A percentile compares a stretch with the other conserved stretches of the same genome.
phyloP scores from a whole-genome alignment of 1,140 invertebrate species.

The Atta cephalotes region DNA sequence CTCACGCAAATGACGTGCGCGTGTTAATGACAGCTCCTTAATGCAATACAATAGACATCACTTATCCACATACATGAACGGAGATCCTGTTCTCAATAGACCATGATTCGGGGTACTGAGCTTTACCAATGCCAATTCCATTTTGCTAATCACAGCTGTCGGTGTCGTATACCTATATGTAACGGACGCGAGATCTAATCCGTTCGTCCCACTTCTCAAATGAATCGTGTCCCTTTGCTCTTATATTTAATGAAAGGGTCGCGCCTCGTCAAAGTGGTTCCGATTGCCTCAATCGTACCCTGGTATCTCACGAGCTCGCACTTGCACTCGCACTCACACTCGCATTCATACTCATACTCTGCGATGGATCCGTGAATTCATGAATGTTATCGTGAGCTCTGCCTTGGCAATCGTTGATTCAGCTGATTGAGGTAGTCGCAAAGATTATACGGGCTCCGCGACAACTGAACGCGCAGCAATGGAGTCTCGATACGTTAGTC shows the following conservation, averaged over 20 bases:
- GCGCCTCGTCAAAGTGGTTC: constrained; percentile 61
- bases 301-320: constrained; percentile 41
- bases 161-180: constrained; percentile 14
- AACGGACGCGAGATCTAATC: constrained; percentile 68
- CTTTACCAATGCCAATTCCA: constrained; percentile 35
- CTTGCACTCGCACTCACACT: background rate
- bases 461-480: background rate
- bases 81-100: constrained; percentile 17
- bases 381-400: constrained; percentile 48
- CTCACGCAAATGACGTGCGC: constrained; percentile 23
- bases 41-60: constrained; percentile 35
- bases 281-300: constrained; percentile 66
- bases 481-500: background rate
- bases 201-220: constrained; percentile 68
- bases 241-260: constrained; percentile 74
- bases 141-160: constrained; percentile 31
- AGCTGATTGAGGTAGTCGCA: background rate
- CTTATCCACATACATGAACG: background rate
- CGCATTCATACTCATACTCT: background rate
- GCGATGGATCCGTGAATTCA: constrained; percentile 45
- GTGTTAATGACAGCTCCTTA: constrained; percentile 59
- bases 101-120: constrained; percentile 3
- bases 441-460: constrained; percentile 33
- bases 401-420: constrained; percentile 42
- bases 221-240: constrained; percentile 71